phyloP scores from a whole-genome alignment of 2,113 vertebrate genomes.

The Corythaixoides concolor region DNA sequence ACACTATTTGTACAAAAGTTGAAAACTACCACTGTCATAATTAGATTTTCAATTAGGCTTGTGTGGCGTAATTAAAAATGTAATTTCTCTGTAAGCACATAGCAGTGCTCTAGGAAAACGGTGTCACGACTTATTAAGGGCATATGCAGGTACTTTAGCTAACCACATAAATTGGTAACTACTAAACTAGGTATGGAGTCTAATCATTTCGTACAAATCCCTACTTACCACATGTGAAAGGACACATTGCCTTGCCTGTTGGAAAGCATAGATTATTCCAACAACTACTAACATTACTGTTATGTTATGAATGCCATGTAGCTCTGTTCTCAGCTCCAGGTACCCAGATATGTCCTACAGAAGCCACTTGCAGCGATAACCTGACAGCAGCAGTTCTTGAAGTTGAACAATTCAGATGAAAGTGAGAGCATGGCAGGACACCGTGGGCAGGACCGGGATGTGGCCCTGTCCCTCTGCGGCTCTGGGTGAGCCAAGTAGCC shows the following conservation, averaged over 20 bases:
- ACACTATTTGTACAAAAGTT: constrained; percentile 9
- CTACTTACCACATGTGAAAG: background rate
- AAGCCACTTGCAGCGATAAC: background rate
- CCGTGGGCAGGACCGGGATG: too few species aligned
- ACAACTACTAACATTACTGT: background rate
- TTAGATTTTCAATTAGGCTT: constrained; percentile 75
- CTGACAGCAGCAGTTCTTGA: background rate
- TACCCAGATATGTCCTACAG: background rate
- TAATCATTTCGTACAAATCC: constrained; percentile 54
- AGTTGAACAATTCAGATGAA: background rate
- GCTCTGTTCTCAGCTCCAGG: background rate
- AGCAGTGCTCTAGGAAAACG: constrained; percentile 59
- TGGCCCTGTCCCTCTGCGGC: background rate
- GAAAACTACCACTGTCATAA: constrained; percentile 71
- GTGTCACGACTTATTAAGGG: constrained; percentile 70
- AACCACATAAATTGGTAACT: constrained; percentile 27
- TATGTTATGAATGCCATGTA: background rate
- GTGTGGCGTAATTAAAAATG: constrained; percentile 75
- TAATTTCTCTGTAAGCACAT: constrained; percentile 71
- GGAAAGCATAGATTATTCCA: background rate
- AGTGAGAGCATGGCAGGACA: background rate
- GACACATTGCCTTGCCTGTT: background rate
- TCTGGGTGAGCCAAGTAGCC: background rate
- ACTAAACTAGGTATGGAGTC: constrained; percentile 12
- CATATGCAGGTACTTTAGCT: background rate